Base-by-base conservation (phyloP, 2,888 invertebrate genomes). In the Ethmia dodecea region DNA sequence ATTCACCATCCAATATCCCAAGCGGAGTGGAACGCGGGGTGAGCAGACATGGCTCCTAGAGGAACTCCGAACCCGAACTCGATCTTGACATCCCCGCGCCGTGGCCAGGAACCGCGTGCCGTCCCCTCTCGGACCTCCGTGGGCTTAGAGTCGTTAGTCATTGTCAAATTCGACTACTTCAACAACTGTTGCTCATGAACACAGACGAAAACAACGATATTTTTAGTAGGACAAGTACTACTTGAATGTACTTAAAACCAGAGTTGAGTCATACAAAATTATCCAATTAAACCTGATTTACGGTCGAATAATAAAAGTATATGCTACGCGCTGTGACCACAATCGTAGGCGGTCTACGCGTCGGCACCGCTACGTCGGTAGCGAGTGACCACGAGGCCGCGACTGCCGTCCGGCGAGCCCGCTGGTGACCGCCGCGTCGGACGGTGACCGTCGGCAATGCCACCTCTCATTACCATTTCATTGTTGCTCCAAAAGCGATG, bases 1-100 rank as follows among this genome's bases (percentile, higher is more conserved):
- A 52, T 74, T 74, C 58, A 88, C 86, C 81, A 86, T 33, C 78
- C 87, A 43, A 88, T 55, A 52, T 88, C 88, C 89, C 88, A 88
- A 30, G 86, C 71, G 5, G 87, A 84, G 45, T 87, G 86, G 52
- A 86, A 88, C 11, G 86, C 81, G n/a, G 84, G 86, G 44, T 86
- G 84, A 26, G 86, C 73, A 35, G 81, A 84, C 84, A 87, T 87
- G 37, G 84, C 67, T 12, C 87, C 88, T 38, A 87, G 71, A 5
- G 89, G 88, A 32, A 81, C 73, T 24, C 87, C 84, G 29, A 86
- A 81, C 1, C 84, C 84, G 11, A 86, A 69, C 62, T 89, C 88
- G 20, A 89, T 74, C 60, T 89, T 89, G 42, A 89, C 83, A 25
- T 88, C 88, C 2, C 80, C 56, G 6, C 74, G 60, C 12, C 70